Conservation (phyloP, 1,140 invertebrate genomes). For the Drosophila nannoptera region DNA sequence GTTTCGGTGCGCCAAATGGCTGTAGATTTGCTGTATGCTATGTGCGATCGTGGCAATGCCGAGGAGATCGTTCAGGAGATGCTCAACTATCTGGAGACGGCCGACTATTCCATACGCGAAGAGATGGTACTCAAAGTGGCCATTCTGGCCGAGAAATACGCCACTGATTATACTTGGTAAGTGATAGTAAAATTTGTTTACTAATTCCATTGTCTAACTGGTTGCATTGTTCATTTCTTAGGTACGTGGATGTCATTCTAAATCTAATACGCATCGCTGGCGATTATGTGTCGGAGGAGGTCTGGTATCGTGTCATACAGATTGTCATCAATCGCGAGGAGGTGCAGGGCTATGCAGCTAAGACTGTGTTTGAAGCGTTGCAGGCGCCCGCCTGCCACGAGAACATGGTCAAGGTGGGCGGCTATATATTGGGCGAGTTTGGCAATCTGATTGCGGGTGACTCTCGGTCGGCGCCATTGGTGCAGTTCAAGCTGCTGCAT, state of each 20-base stretch:
- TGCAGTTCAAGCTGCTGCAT: constrained; percentile 98
- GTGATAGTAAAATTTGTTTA: constrained; percentile 44
- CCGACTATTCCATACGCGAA: constrained; percentile 99
- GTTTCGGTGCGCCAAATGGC: constrained; percentile 99
- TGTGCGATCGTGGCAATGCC: constrained; percentile 99
- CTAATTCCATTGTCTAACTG: background rate
- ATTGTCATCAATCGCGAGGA: constrained; percentile 99
- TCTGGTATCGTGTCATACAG: constrained; percentile 99
- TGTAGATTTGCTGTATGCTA: constrained; percentile 99
- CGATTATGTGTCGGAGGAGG: constrained; percentile 98
- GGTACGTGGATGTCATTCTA: constrained; percentile 97
- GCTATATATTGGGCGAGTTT: constrained; percentile 99
- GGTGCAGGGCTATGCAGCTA: constrained; percentile 99
- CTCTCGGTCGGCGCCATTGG: constrained; percentile 95
- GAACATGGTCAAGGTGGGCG: constrained; percentile 99
- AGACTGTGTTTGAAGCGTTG: constrained; percentile 99
- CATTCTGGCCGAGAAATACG: constrained; percentile 99
- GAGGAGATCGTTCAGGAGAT: constrained; percentile 99
- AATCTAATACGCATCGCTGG: constrained; percentile 99
- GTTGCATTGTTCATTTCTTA: constrained; percentile 11
- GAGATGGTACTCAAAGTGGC: constrained; percentile 99
- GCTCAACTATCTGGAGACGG: constrained; percentile 99
- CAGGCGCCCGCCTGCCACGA: constrained; percentile 99
- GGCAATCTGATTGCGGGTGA: constrained; percentile 99
- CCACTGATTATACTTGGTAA: constrained; percentile 98